Evolutionary conservation across 2,797 vertebrate genomes (phyloP), one percentile per base, ranked within the genome.

Genomic region (Buphagus erythrorhynchus): DNA sequence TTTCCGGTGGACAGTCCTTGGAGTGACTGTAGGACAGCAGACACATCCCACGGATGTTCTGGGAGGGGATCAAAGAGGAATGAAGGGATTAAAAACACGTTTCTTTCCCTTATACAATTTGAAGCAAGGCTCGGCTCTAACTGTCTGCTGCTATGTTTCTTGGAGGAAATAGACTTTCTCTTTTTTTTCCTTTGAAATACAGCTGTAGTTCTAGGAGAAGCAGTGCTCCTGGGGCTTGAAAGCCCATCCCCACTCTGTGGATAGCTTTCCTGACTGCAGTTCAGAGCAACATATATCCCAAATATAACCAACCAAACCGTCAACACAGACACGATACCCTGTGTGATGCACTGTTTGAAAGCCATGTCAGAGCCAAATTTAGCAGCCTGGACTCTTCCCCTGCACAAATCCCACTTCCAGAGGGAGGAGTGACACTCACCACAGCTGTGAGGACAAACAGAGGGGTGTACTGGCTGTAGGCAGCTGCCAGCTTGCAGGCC

Each of bases 371-470:
- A 69, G 73, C 7, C 51, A 31, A 26, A 62, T 18, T n/a, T n/a
- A 46, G 68, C 16, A 79, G 57, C 18, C 63, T 55, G 49, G 46
- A 13, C 66, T 62, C 75, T 43, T 40, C 33, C 29, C 18, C 40
- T 35, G 16, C 9, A 62, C 22, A 62, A 51, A 68, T 11, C 24
- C 16, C 28, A 25, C 62, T n/a, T 62, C 7, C 65, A 92, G 86
- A 79, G 55, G 1, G 33, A 61, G 36, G 54, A 28, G 28, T 2
- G 22, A 11, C 43, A 97, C 98, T 96, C 94, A 99, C 99, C 98
- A 98, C 93, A 2, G 99, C 98, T 0, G 99, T 99, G 96, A 99
- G 98, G 88, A 99, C 99, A 31, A 99, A 99, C 24, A 99, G 98
- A 0, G 99, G 98, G 0, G 98, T 98, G 90, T 99, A 99, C 77